Evolutionary conservation across 2,113 vertebrate species (phyloP).

Genomic region (Phaethon lepturus): DNA sequence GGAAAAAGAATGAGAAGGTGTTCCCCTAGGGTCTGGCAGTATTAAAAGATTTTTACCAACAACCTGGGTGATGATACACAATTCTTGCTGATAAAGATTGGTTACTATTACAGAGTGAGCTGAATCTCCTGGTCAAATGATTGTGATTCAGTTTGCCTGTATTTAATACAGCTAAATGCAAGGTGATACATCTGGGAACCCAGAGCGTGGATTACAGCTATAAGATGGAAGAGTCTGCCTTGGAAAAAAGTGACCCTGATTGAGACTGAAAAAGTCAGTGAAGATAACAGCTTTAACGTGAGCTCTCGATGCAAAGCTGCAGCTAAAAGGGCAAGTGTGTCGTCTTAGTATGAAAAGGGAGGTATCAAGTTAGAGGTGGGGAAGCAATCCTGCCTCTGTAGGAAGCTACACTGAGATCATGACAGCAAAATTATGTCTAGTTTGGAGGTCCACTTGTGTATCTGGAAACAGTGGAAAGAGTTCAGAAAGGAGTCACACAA

Average conservation of each 20-base stretch:
- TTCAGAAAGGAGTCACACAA: background rate
- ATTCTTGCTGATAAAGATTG: conserved; percentile 44
- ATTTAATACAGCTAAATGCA: conserved; percentile 62
- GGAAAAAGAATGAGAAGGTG: background rate
- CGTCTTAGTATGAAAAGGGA: background rate
- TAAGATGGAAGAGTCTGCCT: conserved; percentile 36
- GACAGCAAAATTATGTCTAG: background rate
- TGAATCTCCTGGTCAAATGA: conserved; percentile 23
- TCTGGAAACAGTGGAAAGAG: background rate
- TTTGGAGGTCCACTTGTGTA: background rate
- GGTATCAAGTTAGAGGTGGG: conserved; percentile 3
- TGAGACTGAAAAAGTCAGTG: background rate
- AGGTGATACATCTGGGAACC: conserved; percentile 69
- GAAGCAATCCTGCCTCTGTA: background rate
- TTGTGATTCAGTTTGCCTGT: conserved; percentile 42
- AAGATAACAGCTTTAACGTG: conserved; percentile 59
- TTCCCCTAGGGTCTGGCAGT: background rate
- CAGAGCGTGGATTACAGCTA: conserved; percentile 34
- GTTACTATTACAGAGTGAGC: conserved; percentile 32
- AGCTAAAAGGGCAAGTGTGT: conserved; percentile 22
- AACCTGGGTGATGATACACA: background rate
- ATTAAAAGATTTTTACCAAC: conserved; percentile 24
- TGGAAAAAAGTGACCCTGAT: conserved; percentile 50
- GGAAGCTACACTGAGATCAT: background rate
- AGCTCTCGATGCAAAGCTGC: conserved; percentile 56